A percentile compares a stretch with the other conserved stretches of the same genome.
These are phyloP conservation scores for Penaeus monodon DNA, from an alignment of 2,888 invertebrate species.

Conservation along the genomic window DNA sequence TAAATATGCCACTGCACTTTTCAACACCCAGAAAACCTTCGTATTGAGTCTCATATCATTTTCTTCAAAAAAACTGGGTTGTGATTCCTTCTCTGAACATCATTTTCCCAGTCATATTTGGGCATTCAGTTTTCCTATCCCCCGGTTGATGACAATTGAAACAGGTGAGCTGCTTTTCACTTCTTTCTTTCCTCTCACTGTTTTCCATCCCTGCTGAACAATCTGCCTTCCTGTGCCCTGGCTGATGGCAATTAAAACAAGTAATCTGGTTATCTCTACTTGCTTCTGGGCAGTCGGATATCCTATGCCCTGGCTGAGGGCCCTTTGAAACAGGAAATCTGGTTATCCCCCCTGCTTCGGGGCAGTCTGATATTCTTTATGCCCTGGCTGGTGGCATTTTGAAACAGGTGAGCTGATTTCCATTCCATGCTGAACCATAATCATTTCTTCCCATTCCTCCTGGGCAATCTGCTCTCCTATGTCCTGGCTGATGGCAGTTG, in stretches of 20 bases:
- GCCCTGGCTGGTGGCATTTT: background rate
- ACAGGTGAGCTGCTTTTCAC: too few species aligned
- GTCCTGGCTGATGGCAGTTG: too few species aligned
- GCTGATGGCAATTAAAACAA: too few species aligned
- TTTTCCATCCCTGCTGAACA: conserved; percentile 42
- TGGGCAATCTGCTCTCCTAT: background rate
- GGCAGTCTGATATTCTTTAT: background rate
- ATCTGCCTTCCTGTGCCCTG: too few species aligned
- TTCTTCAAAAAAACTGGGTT: conserved; percentile 42
- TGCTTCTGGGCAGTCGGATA: too few species aligned
- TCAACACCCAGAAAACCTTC: conserved; percentile 56
- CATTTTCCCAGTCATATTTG: background rate
- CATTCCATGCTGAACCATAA: too few species aligned
- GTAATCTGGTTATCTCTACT: too few species aligned
- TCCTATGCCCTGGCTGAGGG: background rate
- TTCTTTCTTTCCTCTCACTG: background rate
- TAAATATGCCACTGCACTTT: conserved; percentile 29
- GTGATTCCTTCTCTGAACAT: background rate
- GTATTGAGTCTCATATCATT: conserved; percentile 50
- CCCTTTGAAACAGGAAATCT: background rate
- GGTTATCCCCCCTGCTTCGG: background rate
- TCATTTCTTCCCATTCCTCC: background rate
- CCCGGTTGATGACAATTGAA: too few species aligned
- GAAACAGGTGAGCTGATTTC: background rate
- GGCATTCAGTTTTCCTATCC: too few species aligned